Conservation (phyloP, 2,113 vertebrate genomes). For the Piaya cayana region DNA sequence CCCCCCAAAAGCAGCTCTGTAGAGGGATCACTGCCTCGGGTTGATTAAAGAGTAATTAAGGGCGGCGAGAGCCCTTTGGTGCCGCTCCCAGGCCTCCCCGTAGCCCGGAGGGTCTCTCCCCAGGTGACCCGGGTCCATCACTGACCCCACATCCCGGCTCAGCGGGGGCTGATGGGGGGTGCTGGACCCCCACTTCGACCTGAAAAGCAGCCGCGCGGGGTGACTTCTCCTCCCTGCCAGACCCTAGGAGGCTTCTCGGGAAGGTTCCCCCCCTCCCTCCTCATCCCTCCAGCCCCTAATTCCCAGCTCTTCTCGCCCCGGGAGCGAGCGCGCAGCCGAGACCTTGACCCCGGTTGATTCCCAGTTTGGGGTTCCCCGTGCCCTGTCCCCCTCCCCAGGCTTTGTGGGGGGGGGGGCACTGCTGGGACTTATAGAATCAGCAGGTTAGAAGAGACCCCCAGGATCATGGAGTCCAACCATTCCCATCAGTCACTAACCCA, state of each 20-base stretch:
- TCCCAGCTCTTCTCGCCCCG: not conserved
- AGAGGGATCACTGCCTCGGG: not conserved
- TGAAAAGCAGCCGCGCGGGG: not conserved
- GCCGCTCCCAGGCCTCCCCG: not conserved
- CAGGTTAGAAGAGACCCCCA: too few species aligned
- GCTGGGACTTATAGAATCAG: too few species aligned
- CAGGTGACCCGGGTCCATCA: conserved; percentile 59
- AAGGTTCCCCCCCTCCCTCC: not conserved
- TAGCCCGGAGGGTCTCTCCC: not conserved
- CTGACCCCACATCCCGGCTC: conserved; percentile 6
- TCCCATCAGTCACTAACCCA: too few species aligned
- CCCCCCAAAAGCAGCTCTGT: not conserved
- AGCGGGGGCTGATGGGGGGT: conserved; percentile 36
- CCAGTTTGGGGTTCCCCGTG: not conserved
- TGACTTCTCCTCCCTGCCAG: not conserved
- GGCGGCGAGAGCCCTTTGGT: not conserved
- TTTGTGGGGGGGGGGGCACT: too few species aligned
- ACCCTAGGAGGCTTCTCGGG: not conserved
- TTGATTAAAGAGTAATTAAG: conserved; percentile 33
- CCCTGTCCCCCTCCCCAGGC: too few species aligned
- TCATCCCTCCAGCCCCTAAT: not conserved
- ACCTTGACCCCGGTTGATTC: conserved; percentile 1
- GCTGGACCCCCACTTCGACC: not conserved
- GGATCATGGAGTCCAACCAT: too few species aligned
- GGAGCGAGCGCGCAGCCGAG: not conserved